Evolutionary conservation across 2,888 invertebrate species (phyloP), one percentile per base, ranked within the genome.

Genomic region (Acanthoscelides obtectus): DNA sequence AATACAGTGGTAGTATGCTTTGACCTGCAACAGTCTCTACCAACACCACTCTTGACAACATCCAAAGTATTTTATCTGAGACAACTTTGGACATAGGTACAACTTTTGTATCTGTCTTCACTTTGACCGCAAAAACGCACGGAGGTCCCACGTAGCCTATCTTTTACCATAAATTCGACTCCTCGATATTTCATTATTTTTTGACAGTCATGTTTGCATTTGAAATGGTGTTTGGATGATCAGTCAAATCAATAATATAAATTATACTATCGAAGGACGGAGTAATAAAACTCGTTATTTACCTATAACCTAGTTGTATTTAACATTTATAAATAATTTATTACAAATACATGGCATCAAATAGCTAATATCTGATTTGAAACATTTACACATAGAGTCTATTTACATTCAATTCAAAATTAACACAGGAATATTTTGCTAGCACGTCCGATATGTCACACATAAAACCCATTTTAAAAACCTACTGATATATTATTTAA

Each of bases 321-420:
- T 73, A 76, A 78, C 78, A 78, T 78, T 78, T 75, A 78, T 77
- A 77, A 78, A 78, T 78, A 78, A 76, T 76, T 77, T 78, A 78
- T 77, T 78, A 78, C 78, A 78, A 78, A 77, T 76, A 78, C 76
- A 77, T 74, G 73, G 75, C 76, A 75, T 77, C 72, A 75, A 72
- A 73, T 73, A 75, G 70, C 75, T 75, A n/a, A n/a, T n/a, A 75
- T 73, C 72, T 69, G 27, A n/a, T 73, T 74, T 68, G 73, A 74
- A 76, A 77, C 77, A 78, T 76, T 74, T 77, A 78, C 77, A 78
- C 74, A 72, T 73, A 78, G 74, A 76, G 72, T 68, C 67, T 77
- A 78, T 78, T 76, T 78, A 78, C 78, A 78, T 73, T 77, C 78
- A 78, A 76, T 77, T 74, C 75, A 76, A 74, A 73, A 72, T 75